Conservation (phyloP, 2,888 invertebrate species). For the Plemyria rubiginata region DNA sequence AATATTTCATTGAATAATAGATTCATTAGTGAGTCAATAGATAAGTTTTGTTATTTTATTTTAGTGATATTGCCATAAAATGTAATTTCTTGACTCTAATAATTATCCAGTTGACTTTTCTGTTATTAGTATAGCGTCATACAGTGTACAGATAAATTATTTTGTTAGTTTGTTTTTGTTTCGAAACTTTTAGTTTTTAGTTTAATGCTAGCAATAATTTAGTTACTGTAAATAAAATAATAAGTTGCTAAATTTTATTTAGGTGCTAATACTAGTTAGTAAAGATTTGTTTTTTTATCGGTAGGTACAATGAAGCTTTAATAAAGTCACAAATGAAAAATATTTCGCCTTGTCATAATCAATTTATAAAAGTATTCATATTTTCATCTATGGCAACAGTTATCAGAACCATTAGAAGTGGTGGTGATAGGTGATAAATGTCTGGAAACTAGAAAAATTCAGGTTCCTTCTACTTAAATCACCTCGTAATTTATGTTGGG, state of each 20-base stretch:
- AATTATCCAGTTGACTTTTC: constrained; percentile 65
- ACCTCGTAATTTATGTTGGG: constrained; percentile 84
- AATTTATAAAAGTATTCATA: constrained; percentile 41
- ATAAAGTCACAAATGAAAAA: constrained; percentile 68
- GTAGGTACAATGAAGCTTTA: constrained; percentile 59
- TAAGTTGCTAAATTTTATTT: constrained; percentile 75
- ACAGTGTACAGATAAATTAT: constrained; percentile 81
- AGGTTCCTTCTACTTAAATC: constrained; percentile 83
- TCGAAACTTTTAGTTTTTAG: constrained; percentile 71
- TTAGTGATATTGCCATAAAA: constrained; percentile 73
- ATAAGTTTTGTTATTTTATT: constrained; percentile 38
- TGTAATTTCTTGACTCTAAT: constrained; percentile 49
- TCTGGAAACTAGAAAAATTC: constrained; percentile 67
- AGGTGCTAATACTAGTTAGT: constrained; percentile 71
- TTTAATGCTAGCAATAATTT: constrained; percentile 71
- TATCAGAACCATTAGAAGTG: constrained; percentile 79
- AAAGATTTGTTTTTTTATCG: constrained; percentile 46
- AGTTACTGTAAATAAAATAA: constrained; percentile 77
- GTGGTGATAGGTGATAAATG: constrained; percentile 78
- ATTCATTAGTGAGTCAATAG: constrained; percentile 33
- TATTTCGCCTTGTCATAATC: constrained; percentile 24
- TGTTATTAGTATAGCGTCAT: constrained; percentile 54
- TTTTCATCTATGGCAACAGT: constrained; percentile 67
- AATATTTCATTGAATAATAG: constrained; percentile 23
- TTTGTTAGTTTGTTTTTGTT: constrained; percentile 74